These are phyloP conservation scores for Trimorus sp. DNA, from an alignment of 2,888 invertebrate genomes.

Conservation along the genomic window DNA sequence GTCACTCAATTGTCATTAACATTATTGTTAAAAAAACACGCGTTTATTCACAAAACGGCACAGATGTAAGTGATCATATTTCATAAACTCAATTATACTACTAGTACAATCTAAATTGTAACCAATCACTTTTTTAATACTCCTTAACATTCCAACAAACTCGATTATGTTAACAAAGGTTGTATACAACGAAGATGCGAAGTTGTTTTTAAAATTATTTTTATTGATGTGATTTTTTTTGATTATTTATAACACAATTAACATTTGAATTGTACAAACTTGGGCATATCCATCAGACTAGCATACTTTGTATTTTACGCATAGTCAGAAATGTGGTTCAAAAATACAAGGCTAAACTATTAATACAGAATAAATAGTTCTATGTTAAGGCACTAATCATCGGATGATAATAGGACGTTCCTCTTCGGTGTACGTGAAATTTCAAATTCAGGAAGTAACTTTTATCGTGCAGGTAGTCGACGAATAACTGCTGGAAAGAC, in stretches of 20 bases:
- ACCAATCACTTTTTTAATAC: no score
- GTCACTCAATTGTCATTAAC: no score
- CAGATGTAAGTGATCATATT: no score
- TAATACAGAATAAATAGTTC: slow-evolving; percentile 48
- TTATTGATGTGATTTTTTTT: slow-evolving; percentile 1
- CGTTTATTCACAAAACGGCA: no score
- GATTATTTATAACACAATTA: slow-evolving; percentile 32
- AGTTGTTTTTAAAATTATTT: background rate
- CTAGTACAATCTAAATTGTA: no score
- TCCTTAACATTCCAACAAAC: no score
- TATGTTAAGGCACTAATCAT: slow-evolving; percentile 53
- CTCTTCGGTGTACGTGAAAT: background rate
- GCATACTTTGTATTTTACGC: slow-evolving; percentile 35
- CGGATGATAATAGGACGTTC: slow-evolving; percentile 15
- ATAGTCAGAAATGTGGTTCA: slow-evolving; percentile 34
- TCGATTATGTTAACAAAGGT: slow-evolving; percentile 16
- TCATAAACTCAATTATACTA: no score
- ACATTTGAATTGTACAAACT: slow-evolving; percentile 22
- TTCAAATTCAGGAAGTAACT: no score
- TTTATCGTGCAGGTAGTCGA: no score
- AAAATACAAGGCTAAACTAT: slow-evolving; percentile 37
- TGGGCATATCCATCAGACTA: slow-evolving; percentile 18
- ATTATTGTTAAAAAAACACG: no score
- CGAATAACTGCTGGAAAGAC: no score
- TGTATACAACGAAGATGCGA: background rate